Evolutionary conservation across 1,140 invertebrate genomes (phyloP).

Genomic region (Battus philenor): DNA sequence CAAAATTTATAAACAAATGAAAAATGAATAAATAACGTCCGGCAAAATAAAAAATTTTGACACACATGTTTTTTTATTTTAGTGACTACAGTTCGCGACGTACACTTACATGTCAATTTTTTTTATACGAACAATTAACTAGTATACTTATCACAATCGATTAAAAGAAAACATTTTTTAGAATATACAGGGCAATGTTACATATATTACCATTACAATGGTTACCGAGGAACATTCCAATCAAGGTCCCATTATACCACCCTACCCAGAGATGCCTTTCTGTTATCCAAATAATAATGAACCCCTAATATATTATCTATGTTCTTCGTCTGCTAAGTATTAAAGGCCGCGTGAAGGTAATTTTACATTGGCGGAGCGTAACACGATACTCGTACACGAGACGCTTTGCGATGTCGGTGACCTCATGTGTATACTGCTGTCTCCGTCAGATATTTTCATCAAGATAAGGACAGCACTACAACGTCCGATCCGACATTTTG

Average conservation of each 20-base stretch:
- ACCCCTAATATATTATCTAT: not conserved
- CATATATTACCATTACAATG: too few species aligned
- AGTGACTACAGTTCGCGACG: too few species aligned
- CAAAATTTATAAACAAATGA: too few species aligned
- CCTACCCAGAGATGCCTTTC: not conserved
- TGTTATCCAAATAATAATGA: not conserved
- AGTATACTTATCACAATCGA: too few species aligned
- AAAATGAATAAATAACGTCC: too few species aligned
- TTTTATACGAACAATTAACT: too few species aligned
- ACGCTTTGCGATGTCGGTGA: conserved; percentile 40
- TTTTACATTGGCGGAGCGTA: conserved; percentile 14
- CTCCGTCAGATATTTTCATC: conserved; percentile 20
- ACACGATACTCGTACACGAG: conserved; percentile 17
- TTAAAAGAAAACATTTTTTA: too few species aligned
- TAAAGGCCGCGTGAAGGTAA: conserved; percentile 14
- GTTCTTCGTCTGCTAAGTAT: not conserved
- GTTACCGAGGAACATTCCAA: too few species aligned
- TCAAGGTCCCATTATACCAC: not conserved
- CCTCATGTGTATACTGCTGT: conserved; percentile 27
- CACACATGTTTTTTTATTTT: too few species aligned
- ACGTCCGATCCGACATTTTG: conserved; percentile 47
- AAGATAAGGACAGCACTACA: conserved; percentile 32
- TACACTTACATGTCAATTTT: too few species aligned
- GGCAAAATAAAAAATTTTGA: too few species aligned
- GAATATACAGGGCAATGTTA: too few species aligned